A percentile compares a stretch with the other conserved stretches of the same genome.
Conservation (phyloP, 2,888 invertebrate genomes). For the Biston stratarius region DNA sequence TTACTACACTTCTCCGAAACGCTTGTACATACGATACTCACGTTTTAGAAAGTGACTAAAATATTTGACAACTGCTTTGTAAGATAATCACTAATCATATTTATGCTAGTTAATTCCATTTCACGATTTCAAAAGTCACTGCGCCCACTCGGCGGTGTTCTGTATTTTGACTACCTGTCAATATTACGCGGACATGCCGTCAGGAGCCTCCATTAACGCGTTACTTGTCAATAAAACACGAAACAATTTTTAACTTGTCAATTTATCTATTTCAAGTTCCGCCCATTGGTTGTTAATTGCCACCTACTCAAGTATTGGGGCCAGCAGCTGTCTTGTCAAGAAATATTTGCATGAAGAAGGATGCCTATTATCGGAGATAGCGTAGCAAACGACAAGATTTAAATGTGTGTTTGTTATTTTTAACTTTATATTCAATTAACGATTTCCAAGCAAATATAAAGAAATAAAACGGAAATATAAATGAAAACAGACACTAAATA, state of each 20-base stretch:
- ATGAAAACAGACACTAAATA: too few relatives aligned
- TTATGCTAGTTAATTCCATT: neutral
- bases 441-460: neutral
- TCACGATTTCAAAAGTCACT: constrained; percentile 10
- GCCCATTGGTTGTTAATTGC: constrained; percentile 73
- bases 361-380: constrained; percentile 24
- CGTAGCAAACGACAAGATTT: constrained; percentile 10
- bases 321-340: constrained; percentile 54
- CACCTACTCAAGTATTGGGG: constrained; percentile 63
- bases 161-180: constrained; percentile 43
- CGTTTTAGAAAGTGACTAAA: constrained; percentile 1
- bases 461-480: too few relatives aligned
- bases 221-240: constrained; percentile 51
- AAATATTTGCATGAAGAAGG: constrained; percentile 29
- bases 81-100: too few relatives aligned
- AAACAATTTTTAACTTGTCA: constrained; percentile 51
- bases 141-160: constrained; percentile 1
- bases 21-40: neutral
- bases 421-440: too few relatives aligned
- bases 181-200: constrained; percentile 46
- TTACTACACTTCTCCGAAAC: too few relatives aligned
- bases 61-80: neutral
- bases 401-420: neutral
- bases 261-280: constrained; percentile 55
- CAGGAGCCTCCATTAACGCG: constrained; percentile 44